Evolutionary conservation across 2,888 invertebrate genomes (phyloP).

Genomic region (Amblyjoppa fuscipennis): DNA sequence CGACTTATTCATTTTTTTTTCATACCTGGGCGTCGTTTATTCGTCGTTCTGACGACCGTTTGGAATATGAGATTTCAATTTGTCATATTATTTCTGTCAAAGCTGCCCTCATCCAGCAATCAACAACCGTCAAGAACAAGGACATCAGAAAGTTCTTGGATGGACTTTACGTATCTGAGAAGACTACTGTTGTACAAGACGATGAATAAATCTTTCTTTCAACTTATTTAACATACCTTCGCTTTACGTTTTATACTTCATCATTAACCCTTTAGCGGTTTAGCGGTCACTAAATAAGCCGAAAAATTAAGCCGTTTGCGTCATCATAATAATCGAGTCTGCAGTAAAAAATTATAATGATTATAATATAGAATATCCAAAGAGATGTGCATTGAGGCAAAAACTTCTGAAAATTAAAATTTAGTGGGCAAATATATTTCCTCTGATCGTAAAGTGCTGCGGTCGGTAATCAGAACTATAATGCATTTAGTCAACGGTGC

Average conservation of each 20-base stretch:
- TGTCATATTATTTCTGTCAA: conserved; percentile 77
- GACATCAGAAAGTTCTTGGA: conserved; percentile 99
- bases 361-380: not conserved
- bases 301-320: no score
- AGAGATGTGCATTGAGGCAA: not conserved
- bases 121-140: conserved; percentile 99
- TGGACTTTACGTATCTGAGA: conserved; percentile 99
- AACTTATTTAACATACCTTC: conserved; percentile 43
- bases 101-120: conserved; percentile 99
- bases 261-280: not conserved
- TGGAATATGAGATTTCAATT: not conserved
- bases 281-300: not conserved
- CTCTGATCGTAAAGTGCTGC: no score
- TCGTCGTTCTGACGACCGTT: not conserved
- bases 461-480: no score
- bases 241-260: not conserved
- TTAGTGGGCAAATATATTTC: no score
- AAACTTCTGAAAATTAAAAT: not conserved
- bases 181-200: conserved; percentile 95
- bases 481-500: no score
- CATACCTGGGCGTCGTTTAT: not conserved
- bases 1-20: not conserved
- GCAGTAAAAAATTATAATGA: not conserved
- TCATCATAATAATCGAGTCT: no score
- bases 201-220: conserved; percentile 86